Evolutionary conservation across 92 coral and sea anemone genomes (phyloP), one percentile per base, ranked within the genome.

Genomic region (Desmophyllum pertusum): DNA sequence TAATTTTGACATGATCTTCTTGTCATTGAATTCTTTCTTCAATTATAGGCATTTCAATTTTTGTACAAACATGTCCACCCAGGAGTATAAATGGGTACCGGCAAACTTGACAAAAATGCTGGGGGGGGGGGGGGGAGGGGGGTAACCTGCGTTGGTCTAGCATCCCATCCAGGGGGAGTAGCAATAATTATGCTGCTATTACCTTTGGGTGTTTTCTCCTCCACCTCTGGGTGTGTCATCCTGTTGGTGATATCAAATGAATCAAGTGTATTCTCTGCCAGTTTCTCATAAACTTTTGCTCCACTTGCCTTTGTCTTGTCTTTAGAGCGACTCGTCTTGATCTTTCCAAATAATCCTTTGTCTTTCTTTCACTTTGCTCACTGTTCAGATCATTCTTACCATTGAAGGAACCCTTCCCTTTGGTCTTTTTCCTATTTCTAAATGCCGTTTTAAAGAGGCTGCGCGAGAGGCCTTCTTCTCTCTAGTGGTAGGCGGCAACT

Each of bases 141-240:
- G n/a, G n/a, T n/a, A n/a, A n/a, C n/a, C n/a, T n/a, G n/a, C n/a
- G n/a, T n/a, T n/a, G n/a, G n/a, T n/a, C n/a, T n/a, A n/a, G n/a
- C n/a, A n/a, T n/a, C n/a, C n/a, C n/a, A n/a, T n/a, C n/a, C n/a
- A n/a, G n/a, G n/a, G n/a, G n/a, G n/a, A n/a, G n/a, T n/a, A n/a
- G n/a, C n/a, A n/a, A n/a, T n/a, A n/a, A n/a, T n/a, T n/a, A n/a
- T n/a, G n/a, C n/a, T n/a, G n/a, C n/a, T n/a, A n/a, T n/a, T n/a
- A 97, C 99, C 99, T 97, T 94, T 97, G 1, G 99, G 93, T 10
- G 98, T 97, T 86, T 91, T 92, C 83, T 90, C 97, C 5, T 87
- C 90, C 3, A 86, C 88, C 57, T 92, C 93, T 19, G 83, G 87
- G 36, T 80, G 84, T 18, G 93, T 89, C 25, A 95, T 71, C 21